Conservation (phyloP, 2,113 vertebrate species). For the Climacteris rufus region DNA sequence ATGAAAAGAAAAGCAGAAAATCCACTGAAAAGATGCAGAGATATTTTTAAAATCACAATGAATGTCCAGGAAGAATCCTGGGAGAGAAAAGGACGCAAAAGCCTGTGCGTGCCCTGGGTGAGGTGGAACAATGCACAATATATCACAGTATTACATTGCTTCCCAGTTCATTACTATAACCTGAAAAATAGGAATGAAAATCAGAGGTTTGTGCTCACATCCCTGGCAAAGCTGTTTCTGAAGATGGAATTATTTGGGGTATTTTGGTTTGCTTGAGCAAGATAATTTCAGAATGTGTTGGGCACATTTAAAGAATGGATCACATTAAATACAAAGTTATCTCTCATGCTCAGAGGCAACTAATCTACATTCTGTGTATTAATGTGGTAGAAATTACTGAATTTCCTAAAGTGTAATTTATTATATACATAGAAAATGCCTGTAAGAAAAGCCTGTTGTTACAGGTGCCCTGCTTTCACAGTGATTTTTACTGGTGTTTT, state of each 20-base stretch:
- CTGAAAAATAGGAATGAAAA: neutral
- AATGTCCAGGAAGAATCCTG: neutral
- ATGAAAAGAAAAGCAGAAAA: neutral
- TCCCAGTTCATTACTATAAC: neutral
- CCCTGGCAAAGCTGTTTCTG: neutral
- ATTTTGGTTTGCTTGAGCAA: neutral
- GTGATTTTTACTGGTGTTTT: conserved; percentile 11
- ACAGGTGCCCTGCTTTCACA: neutral
- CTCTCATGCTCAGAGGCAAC: neutral
- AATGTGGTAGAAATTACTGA: neutral
- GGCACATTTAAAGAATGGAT: neutral
- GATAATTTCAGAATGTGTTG: neutral
- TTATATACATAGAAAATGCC: neutral
- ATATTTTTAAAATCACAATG: neutral
- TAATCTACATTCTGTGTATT: neutral
- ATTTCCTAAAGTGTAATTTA: neutral
- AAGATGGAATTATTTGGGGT: neutral
- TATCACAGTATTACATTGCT: neutral
- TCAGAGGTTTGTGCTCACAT: neutral
- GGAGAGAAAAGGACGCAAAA: neutral
- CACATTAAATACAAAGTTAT: neutral
- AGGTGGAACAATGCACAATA: neutral
- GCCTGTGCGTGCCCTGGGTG: neutral
- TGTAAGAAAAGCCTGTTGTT: neutral
- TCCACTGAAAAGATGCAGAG: neutral